Evolutionary conservation across 2,113 vertebrate species (phyloP), one percentile per base, ranked within the genome.

Genomic region (Pelodiscus sinensis): DNA sequence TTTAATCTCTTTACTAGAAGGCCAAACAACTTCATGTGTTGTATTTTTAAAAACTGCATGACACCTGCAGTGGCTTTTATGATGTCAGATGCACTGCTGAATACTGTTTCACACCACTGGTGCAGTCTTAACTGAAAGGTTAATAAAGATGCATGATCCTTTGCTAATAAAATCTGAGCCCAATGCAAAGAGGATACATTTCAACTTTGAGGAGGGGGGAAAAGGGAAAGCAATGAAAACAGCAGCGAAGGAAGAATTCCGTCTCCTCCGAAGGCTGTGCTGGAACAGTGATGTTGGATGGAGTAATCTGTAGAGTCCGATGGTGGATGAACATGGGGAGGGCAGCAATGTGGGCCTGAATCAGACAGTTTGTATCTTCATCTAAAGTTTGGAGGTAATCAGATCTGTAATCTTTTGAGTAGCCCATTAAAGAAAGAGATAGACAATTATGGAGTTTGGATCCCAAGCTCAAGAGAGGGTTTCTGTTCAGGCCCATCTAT

Each of bases 91-190:
- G 93, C 73, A 80, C 78, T 0, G 0, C 79, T 89, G 79, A 93
- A 94, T 0, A 5, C 82, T 80, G 68, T 84, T 93, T 85, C 79
- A 88, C 83, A 85, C 92, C 90, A 86, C 81, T 87, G 71, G 82
- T 83, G 80, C 22, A 92, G 86, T 73, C 78, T 88, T 80, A 73
- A 73, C 38, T 84, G 79, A 62, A 93, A 96, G 86, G 86, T 91
- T 93, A 96, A 96, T 87, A 75, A 92, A 96, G 52, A 94, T 44
- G 44, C 29, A 27, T 29, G 80, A 93, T 93, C 89, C 79, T 88
- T 27, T 29, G 79, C 77, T 96, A 95, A 94, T 79, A 93, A 96
- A 83, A 44, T 62, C 80, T 0, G 3, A 88, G 80, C n/a, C 24
- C 0, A 0, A 88, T 91, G 82, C 10, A 85, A 80, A 85, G 82